Evolutionary conservation across 1,140 invertebrate species (phyloP), one percentile per base, ranked within the genome.

Genomic region (Bilobella aurantiaca): DNA sequence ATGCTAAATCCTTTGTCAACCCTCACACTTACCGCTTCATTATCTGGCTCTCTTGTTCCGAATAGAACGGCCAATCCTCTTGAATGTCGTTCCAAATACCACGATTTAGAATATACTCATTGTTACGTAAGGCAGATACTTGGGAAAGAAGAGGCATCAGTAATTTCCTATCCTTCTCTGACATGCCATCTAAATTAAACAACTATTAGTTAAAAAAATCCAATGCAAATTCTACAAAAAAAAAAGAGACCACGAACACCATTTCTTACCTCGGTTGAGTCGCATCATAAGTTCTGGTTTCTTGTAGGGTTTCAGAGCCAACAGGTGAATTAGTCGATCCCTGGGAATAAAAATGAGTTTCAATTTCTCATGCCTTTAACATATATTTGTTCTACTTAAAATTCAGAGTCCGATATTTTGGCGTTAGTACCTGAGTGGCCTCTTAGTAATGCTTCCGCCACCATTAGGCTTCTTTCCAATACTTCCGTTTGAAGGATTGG

Each of bases 31-130:
- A 88, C 86, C 85, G 85, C 82, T 91, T 93, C 68, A 95, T 79
- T 74, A 89, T 84, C 74, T 90, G 85, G 76, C 84, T 84, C 75
- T 97, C 93, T 73, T 91, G 86, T 67, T 93, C 90, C 31, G 86
- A 85, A 75, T 93, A 96, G 79, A 88, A 94, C 42, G 90, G 88
- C 93, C 93, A 97, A 75, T 96, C 91, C 74, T 91, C 88, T 73
- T 89, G 86, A 57, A 97, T 91, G 75, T 96, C 91, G 76, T 90
- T 91, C 90, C 91, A 96, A 67, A 90, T 81, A 74, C 88, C 84
- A 73, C 88, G 86, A 59, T 86, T 83, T 75, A 97, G 81, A 74
- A 90, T 85, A 79, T 91, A 96, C 69, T 85, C 86, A 79, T 95
- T 95, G 77, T 94, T 90, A 75, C 88, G 87, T 75, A 90, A 80